These are phyloP conservation scores for Metopia argyrocephala DNA, from an alignment of 2,888 invertebrate genomes.

Conservation along the genomic window DNA sequence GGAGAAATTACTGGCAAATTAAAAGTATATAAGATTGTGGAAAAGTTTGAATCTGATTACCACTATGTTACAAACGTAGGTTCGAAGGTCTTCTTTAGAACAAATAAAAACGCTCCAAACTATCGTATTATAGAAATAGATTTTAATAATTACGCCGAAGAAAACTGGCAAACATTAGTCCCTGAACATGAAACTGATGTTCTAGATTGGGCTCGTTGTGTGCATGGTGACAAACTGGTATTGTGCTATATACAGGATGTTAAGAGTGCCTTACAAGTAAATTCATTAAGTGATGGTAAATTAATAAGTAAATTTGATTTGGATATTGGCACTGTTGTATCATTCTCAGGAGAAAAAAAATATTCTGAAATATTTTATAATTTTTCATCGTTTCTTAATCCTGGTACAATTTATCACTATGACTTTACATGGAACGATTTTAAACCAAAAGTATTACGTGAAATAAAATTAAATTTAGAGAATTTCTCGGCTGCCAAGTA, in stretches of 20 bases:
- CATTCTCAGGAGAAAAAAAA: constrained; percentile 90
- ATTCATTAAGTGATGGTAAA: constrained; percentile 86
- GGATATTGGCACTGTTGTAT: constrained; percentile 91
- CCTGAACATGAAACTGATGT: constrained; percentile 92
- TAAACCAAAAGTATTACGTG: constrained; percentile 85
- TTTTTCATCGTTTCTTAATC: constrained; percentile 95
- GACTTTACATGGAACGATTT: constrained; percentile 85
- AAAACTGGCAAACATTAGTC: constrained; percentile 91
- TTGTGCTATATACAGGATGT: constrained; percentile 95
- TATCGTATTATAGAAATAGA: constrained; percentile 92
- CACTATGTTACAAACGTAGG: constrained; percentile 95
- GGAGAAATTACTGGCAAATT: constrained; percentile 83
- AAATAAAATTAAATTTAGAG: constrained; percentile 88
- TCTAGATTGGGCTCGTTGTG: constrained; percentile 92
- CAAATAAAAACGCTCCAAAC: constrained; percentile 96
- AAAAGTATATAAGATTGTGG: constrained; percentile 88
- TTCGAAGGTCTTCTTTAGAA: constrained; percentile 89
- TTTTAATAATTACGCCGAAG: constrained; percentile 84
- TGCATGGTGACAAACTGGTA: constrained; percentile 91
- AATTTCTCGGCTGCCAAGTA: constrained; percentile 89
- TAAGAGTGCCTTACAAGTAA: constrained; percentile 92
- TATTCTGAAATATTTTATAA: constrained; percentile 95
- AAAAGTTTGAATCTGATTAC: constrained; percentile 95
- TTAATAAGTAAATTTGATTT: constrained; percentile 87
- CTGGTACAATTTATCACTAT: constrained; percentile 89